Evolutionary conservation across 2,797 vertebrate genomes (phyloP), one percentile per base, ranked within the genome.

Genomic region (Philypnodon macrostomus): DNA sequence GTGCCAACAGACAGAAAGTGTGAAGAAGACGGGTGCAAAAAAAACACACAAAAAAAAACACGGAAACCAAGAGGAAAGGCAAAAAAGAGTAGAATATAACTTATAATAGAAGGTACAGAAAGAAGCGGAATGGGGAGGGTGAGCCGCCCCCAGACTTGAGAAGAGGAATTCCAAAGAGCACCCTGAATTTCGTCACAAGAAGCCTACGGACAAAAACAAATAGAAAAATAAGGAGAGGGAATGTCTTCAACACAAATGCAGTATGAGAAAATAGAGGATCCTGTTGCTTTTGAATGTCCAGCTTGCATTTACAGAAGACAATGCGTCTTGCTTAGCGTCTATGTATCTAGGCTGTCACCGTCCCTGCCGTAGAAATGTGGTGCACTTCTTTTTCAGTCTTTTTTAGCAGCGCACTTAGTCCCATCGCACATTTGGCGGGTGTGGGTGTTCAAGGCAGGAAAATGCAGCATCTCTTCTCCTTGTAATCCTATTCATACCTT

Each of bases 251-350:
- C 26, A 32, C 0, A 26, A 57, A 13, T 2, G 44, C 32, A 11
- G 18, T 24, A 14, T 4, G 9, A 39, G 0, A 36, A 15, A 12
- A 4, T 11, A 4, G 30, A 3, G 2, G 17, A 60, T 75, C 77
- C 81, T 82, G 83, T 79, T 85, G 85, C 81, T 84, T 61, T 56
- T 15, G 75, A 75, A 81, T 72, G 69, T 70, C 77, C n/a, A 51
- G 69, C 67, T 30, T 67, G 52, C 56, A 58, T 54, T 54, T 19
- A 68, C 52, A 57, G 67, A 44, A 44, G 42, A 40, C 16, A 53
- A 63, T n/a, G 73, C 49, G 66, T 67, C 44, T 63, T 10, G 56
- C 33, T 56, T 32, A 37, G 34, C 0, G 52, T 81, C 78, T 66
- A 63, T 49, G 47, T n/a, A n/a, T n/a, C n/a, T n/a, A 18, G 24